A percentile compares a stretch with the other conserved stretches of the same genome.
phyloP scores from a whole-genome alignment of 2,797 vertebrate species.

The Dendrocincla tyrannina region DNA sequence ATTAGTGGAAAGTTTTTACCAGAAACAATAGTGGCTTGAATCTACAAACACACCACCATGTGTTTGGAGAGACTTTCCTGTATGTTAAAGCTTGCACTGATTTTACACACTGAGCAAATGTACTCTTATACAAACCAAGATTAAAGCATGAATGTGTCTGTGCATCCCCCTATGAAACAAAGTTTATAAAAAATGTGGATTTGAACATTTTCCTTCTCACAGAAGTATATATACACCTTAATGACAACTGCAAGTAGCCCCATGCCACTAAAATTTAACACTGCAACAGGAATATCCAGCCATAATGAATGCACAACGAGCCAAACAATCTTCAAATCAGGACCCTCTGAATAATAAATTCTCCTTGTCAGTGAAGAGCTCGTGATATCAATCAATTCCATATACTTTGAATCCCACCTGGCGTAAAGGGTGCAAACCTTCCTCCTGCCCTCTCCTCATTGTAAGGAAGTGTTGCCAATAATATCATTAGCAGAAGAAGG shows the following conservation, averaged over 20 bases:
- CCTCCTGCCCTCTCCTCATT: not conserved
- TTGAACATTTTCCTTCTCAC: not conserved
- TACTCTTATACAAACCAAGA: not conserved
- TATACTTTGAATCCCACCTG: not conserved
- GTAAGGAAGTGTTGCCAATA: not conserved
- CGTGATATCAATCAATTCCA: not conserved
- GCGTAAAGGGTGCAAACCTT: not conserved
- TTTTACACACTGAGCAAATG: not conserved
- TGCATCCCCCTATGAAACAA: not conserved
- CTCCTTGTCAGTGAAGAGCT: not conserved
- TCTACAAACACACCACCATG: not conserved
- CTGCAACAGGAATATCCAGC: not conserved
- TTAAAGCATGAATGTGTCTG: not conserved
- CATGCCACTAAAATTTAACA: not conserved
- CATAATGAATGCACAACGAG: not conserved
- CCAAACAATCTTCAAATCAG: not conserved
- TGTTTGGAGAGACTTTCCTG: not conserved
- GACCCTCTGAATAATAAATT: not conserved
- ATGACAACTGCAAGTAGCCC: not conserved
- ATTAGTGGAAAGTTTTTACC: not conserved
- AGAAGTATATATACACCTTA: not conserved
- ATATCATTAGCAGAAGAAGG: constrained; percentile 22
- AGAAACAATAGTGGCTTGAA: not conserved
- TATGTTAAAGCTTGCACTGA: not conserved
- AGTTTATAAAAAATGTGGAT: not conserved